These are phyloP conservation scores for Mugil cephalus DNA, from an alignment of 2,113 vertebrate species.

Conservation along the genomic window DNA sequence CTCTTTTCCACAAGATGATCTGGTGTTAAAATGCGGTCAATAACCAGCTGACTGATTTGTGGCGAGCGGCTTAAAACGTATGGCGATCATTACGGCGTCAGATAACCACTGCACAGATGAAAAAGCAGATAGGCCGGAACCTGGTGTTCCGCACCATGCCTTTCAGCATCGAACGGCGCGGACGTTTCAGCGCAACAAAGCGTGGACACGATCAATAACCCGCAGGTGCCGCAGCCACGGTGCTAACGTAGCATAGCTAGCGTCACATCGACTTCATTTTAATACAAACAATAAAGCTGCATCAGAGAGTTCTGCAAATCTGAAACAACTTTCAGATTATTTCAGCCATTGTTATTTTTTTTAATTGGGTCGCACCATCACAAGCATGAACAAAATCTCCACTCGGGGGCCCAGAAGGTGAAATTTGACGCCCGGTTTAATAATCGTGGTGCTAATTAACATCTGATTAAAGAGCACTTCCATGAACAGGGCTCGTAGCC, in stretches of 20 bases:
- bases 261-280: conserved; percentile 3
- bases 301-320: not conserved
- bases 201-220: conserved; percentile 50
- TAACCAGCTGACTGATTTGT: conserved; percentile 48
- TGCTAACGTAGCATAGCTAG: not conserved
- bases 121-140: conserved; percentile 38
- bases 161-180: conserved; percentile 45
- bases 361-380: not conserved
- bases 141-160: conserved; percentile 35
- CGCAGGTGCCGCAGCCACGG: conserved; percentile 26
- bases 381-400: conserved; percentile 10
- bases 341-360: not conserved
- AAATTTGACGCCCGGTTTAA: conserved; percentile 30
- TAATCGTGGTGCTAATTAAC: conserved; percentile 41
- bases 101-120: conserved; percentile 2
- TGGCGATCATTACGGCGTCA: conserved; percentile 3
- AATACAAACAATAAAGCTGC: not conserved
- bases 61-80: conserved; percentile 28
- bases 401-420: conserved; percentile 8
- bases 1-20: not conserved
- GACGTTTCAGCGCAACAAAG: conserved; percentile 42
- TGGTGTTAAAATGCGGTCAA: conserved; percentile 31
- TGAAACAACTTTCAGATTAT: too few species aligned
- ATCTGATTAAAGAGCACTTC: conserved; percentile 45
- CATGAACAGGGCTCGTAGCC: conserved; percentile 22